phyloP scores from a whole-genome alignment of 2,888 invertebrate species.

The Drosophila longiperda region DNA sequence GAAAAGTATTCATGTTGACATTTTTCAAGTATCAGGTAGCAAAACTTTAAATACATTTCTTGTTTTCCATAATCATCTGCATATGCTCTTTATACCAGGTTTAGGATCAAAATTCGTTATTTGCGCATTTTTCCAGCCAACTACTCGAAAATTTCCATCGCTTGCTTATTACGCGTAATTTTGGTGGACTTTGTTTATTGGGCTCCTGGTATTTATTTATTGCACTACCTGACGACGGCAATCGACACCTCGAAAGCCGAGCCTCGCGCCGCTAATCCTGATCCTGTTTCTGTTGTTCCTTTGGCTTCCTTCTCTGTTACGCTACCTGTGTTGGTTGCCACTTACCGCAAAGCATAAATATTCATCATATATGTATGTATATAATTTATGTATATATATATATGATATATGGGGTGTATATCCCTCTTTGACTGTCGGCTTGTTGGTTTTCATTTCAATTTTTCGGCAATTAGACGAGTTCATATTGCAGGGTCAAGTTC shows the following conservation, averaged over 20 bases:
- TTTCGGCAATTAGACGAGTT: slow-evolving; percentile 71
- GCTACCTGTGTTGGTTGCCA: slow-evolving; percentile 48
- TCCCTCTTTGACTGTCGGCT: slow-evolving; percentile 13
- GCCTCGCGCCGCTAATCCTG: slow-evolving; percentile 20
- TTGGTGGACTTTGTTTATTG: slow-evolving; percentile 36
- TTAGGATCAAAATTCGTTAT: slow-evolving; percentile 8
- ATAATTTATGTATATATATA: not conserved
- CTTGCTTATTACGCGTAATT: slow-evolving; percentile 57
- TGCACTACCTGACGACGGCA: slow-evolving; percentile 54
- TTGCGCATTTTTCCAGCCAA: slow-evolving; percentile 50
- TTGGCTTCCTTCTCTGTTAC: not conserved
- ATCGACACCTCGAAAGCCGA: slow-evolving; percentile 41
- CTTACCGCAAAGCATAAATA: slow-evolving; percentile 59
- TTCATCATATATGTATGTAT: slow-evolving; percentile 14
- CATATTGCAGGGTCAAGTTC: slow-evolving; percentile 65
- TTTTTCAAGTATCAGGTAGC: slow-evolving; percentile 19
- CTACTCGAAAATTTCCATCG: slow-evolving; percentile 41
- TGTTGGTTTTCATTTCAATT: slow-evolving; percentile 54
- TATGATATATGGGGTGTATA: not conserved
- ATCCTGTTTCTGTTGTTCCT: slow-evolving; percentile 10
- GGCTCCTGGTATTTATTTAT: slow-evolving; percentile 8
- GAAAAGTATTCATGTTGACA: not conserved
- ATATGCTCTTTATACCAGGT: slow-evolving; percentile 7
- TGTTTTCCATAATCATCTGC: slow-evolving; percentile 28
- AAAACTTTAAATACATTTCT: not conserved